Percentiles rank a stretch among this genome's conserved stretches.
These are phyloP conservation scores for Netelia inedita DNA, from an alignment of 2,888 invertebrate genomes.

Conservation along the genomic window DNA sequence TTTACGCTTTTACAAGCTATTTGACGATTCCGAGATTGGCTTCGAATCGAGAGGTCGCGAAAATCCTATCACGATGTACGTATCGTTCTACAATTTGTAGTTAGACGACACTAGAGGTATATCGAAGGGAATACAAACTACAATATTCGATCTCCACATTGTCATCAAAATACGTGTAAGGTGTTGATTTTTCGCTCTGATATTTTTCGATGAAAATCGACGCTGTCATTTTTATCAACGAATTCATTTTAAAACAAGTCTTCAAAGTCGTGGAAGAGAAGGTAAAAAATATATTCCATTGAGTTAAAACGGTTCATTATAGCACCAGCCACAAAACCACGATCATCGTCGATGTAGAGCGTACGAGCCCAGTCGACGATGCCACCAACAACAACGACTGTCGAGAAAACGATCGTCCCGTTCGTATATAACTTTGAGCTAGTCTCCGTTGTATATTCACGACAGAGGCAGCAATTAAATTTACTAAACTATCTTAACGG, in stretches of 20 bases:
- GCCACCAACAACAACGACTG: background rate
- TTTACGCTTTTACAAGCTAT: slow-evolving; percentile 29
- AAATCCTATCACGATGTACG: slow-evolving; percentile 30
- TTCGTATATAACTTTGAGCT: background rate
- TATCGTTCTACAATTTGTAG: slow-evolving; percentile 20
- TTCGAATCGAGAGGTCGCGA: slow-evolving; percentile 10
- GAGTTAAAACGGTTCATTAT: background rate
- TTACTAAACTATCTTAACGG: slow-evolving; percentile 42
- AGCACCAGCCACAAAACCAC: background rate
- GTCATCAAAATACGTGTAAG: background rate
- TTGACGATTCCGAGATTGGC: slow-evolving; percentile 48
- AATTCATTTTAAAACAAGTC: no score
- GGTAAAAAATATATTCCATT: no score
- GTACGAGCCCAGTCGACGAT: background rate
- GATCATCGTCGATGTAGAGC: background rate
- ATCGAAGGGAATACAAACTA: background rate
- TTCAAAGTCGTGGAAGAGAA: no score
- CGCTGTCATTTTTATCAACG: background rate
- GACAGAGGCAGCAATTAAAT: slow-evolving; percentile 42
- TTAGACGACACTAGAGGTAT: background rate
- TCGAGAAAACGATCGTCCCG: slow-evolving; percentile 2
- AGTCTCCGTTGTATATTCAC: background rate
- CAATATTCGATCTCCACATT: background rate
- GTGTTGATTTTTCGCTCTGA: background rate
- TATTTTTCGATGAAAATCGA: background rate